Percentiles rank a stretch among this genome's conserved stretches.
phyloP scores from a whole-genome alignment of 1,140 invertebrate species.

The Nebria ingens region DNA sequence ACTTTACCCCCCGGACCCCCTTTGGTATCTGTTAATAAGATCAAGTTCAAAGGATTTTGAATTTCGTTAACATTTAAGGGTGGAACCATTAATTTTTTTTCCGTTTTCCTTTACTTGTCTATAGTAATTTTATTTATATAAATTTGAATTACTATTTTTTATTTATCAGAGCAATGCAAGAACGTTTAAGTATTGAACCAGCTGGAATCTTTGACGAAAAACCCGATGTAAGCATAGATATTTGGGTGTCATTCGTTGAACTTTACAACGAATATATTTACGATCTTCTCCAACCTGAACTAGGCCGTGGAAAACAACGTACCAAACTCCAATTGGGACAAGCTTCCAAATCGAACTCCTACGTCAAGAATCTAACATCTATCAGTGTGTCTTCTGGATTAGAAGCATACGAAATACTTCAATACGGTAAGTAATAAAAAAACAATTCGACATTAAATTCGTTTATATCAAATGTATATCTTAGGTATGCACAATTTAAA shows the following conservation, averaged over 20 bases:
- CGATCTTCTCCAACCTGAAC: constrained; percentile 57
- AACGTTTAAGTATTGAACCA: constrained; percentile 35
- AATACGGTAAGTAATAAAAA: too few species aligned
- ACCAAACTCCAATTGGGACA: constrained; percentile 44
- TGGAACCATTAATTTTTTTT: too few species aligned
- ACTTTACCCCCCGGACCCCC: too few species aligned
- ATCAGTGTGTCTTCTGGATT: constrained; percentile 61
- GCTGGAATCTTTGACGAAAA: constrained; percentile 25
- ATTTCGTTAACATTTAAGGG: background rate
- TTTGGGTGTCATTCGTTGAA: constrained; percentile 87
- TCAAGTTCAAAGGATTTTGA: too few species aligned
- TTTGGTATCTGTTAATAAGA: too few species aligned
- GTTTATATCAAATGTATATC: too few species aligned
- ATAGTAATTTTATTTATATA: too few species aligned
- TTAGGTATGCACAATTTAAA: constrained; percentile 67
- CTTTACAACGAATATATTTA: constrained; percentile 90
- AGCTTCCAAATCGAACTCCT: constrained; percentile 54
- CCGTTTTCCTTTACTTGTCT: too few species aligned
- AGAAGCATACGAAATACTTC: constrained; percentile 72
- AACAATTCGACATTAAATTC: too few species aligned
- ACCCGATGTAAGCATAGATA: constrained; percentile 32
- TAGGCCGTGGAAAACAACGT: constrained; percentile 34
- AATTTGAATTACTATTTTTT: too few species aligned
- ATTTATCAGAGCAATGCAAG: constrained; percentile 39
- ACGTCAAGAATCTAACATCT: constrained; percentile 66